Base-by-base conservation (phyloP, 2,888 invertebrate species). In the Harmothoe impar region DNA sequence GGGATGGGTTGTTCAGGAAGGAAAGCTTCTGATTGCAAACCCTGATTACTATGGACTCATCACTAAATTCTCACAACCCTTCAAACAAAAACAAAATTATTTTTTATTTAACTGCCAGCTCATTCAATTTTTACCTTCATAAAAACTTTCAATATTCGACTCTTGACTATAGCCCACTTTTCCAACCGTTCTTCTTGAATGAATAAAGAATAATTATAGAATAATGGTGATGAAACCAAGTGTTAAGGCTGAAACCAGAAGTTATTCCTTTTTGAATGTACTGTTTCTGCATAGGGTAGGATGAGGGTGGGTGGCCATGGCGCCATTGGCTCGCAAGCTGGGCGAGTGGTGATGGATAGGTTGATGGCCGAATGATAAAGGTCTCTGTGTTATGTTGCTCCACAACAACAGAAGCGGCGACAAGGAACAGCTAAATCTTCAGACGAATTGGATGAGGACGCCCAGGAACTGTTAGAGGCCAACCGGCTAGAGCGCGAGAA, bases 401-500 rank as follows among this genome's bases (percentile, higher is more conserved):
- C n/a, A 56, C 29, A 33, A 68, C 72, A 68, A 89, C 89, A 89
- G 89, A 89, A 31, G 89, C 88, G 88, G 52, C 62, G 89, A n/a
- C 3, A 31, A 23, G 68, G 72, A 31, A 1, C 51, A 0, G 23
- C 20, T 15, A 15, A 29, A 23, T 68, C 88, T 12, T 25, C 89
- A 15, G 86, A 33, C 29, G 90, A 91, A 23, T 72, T 92, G 72
- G 93, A 93, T 85, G 93, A 93, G n/a, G 91, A 29, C 0, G 91
- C 92, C 51, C 43, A 89, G 31, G 93, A 91, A n/a, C 84, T 93
- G 52, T 86, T 93, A 29, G 92, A 93, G 25, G 91, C 89, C 31
- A 92, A 91, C 72, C 56, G 84, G 20, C 35, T 68, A 43, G 93
- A 92, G 56, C 85, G 93, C 12, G 92, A 90, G 43, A 72, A 72